Base-by-base conservation (phyloP, 2,888 invertebrate species). In the Zhengitettix transpicula region DNA sequence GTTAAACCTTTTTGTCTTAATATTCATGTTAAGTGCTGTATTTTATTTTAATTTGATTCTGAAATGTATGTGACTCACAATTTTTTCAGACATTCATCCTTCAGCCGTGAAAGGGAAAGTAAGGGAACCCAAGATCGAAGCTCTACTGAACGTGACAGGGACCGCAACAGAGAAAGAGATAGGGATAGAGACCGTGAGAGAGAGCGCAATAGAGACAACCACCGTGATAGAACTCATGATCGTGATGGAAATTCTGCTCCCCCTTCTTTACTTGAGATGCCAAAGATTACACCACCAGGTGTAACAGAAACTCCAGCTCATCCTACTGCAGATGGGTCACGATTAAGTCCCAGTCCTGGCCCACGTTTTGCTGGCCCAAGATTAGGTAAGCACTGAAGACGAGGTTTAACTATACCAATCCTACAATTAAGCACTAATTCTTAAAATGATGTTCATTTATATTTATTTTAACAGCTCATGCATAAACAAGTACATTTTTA, bases 131-230 rank as follows among this genome's bases (percentile, higher is more conserved):
- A 40, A 9, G 55, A 55, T 10, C 67, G 72, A 64, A 68, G 52
- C 71, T 70, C 55, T 41, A 9, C 55, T 14, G 55, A 55, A 11
- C 55, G 55, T 16, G 69, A 72, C 44, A 65, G 71, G 0, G 71
- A 73, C 16, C 65, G 69, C 60, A 72, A 69, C 58, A 69, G 69
- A 61, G 69, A 72, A 44, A 65, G 71, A 0, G 71, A 73, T 15
- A 66, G 69, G 60, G 72, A 69, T 59, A 69, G 69, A 61, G 71
- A 68, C 63, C 55, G 55, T 41, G 61, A 58, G 12, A 63, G 65
- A 41, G 65, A 65, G n/a, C 62, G 65, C 16, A 65, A 64, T 40
- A 53, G 66, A n/a, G 66, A 65, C 12, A 60, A 65, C 5, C 64
- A 62, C 12, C 61, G 64, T 9, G 64, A 65, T 42, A 62, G 60